Base-by-base conservation (phyloP, 2,113 vertebrate species). In the Macquaria australasica region DNA sequence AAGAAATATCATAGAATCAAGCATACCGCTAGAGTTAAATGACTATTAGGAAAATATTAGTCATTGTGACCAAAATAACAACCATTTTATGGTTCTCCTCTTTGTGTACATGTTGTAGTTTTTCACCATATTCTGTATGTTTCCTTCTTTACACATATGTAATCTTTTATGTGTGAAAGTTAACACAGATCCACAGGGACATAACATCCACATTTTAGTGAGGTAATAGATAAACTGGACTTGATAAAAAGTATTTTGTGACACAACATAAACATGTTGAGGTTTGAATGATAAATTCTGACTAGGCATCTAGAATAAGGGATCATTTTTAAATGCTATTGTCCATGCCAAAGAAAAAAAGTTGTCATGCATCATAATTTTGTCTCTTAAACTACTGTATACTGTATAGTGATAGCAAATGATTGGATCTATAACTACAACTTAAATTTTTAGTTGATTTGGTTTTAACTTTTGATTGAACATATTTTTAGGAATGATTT, bases 41-140 rank as follows among this genome's bases (percentile, higher is more conserved):
- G 80, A 88, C 39, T 60, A 63, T 59, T 56, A 73, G 64, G 73
- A 89, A 90, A 91, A 87, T 81, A 84, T 85, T 76, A 91, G 92
- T 93, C 91, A 93, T 90, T 91, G 69, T 92, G 87, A 92, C 87
- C 88, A 90, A 91, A 84, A 79, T 80, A 79, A 79, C 31, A 62
- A 90, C 83, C 90, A 90, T 89, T 82, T 82, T 63, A 86, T 87
- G 85, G 85, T 94, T 90, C 53, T 84, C 71, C n/a, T 85, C 79
- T 87, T 80, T 66, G 56, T 73, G 51, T 53, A 77, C 41, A 64
- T 64, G 23, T 82, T 39, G n/a, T 73, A 15, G 12, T 41, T 73
- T 76, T 73, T 66, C 76, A 72, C 39, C 64, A 62, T 8, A 23
- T 77, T 20, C 53, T 58, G 25, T 41, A 34, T 25, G 39, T 82